Evolutionary conservation across 2,113 vertebrate genomes (phyloP).

Genomic region (Sapayoa aenigma): DNA sequence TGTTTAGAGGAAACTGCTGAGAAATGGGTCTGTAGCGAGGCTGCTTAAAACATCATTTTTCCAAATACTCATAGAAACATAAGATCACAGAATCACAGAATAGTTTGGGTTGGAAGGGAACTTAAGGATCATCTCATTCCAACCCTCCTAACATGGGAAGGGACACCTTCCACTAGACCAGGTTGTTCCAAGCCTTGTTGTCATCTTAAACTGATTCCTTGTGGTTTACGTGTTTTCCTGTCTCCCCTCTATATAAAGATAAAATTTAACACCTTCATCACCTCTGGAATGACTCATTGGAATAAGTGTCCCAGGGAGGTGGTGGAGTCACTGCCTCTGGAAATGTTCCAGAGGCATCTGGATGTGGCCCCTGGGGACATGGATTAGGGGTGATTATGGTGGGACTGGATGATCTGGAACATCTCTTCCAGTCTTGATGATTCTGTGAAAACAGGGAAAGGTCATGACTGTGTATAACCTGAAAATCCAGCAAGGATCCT

Average conservation of each 20-base stretch:
- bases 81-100: not conserved
- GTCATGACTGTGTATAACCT: not conserved
- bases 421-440: no score
- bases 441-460: not conserved
- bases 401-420: not conserved
- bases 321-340: not conserved
- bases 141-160: not conserved
- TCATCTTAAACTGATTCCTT: not conserved
- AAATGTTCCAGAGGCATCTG: not conserved
- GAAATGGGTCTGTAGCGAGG: not conserved
- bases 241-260: not conserved
- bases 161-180: not conserved
- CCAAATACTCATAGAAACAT: not conserved
- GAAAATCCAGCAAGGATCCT: not conserved
- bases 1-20: not conserved
- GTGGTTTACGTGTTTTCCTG: not conserved
- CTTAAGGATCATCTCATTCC: fast-evolving
- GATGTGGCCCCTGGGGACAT: not conserved
- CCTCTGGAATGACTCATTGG: not conserved
- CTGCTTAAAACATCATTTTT: not conserved
- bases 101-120: not conserved
- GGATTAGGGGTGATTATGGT: not conserved
- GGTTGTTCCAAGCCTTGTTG: not conserved
- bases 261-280: not conserved
- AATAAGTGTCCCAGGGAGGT: not conserved